Base-by-base conservation (phyloP, 1,140 invertebrate species). In the Hydropsyche tenuis region DNA sequence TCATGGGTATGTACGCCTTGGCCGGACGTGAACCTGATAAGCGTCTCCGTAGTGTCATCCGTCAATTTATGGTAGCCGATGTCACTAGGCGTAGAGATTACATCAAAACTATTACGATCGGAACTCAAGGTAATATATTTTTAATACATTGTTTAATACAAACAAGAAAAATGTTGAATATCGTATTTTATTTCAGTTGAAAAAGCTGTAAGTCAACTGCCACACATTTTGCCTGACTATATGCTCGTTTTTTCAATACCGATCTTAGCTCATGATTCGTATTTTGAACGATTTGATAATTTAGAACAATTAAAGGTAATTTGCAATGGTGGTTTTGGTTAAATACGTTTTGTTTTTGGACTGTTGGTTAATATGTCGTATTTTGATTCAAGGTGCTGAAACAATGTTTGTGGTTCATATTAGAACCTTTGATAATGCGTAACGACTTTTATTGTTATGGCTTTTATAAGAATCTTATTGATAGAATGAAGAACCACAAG, bases 211-310 rank as follows among this genome's bases (percentile, higher is more conserved):
- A 85, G 87, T 77, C 92, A 94, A 83, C 80, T 95, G 79, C 90
- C 92, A n/a, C 92, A 94, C 81, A 94, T 96, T 80, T 85, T 96
- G 81, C 96, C 97, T 64, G 97, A 99, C 85, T 98, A 98, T 82
- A 96, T 97, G 90, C 83, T 98, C 77, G 94, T 96, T 64, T 98
- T 97, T 83, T 93, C 96, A 1, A 92, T 99, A 64, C 94, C 97
- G 63, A 89, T 99, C 30, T 87, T 99, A 14, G 92, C 96, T 3
- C 95, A 99, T 82, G 93, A 96, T 84, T 94, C 95, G 5, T 88
- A 90, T 75, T 96, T 94, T 78, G 92, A 90, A 23, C 86, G 88
- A 73, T 90, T 92, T 81, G 88, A 92, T 76, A 90, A 95, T 80
- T 84, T 91, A 3, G 85, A 87, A 11, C 91, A 95, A 78, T 86